phyloP scores from a whole-genome alignment of 2,113 vertebrate genomes.

The Pampusana beccarii region DNA sequence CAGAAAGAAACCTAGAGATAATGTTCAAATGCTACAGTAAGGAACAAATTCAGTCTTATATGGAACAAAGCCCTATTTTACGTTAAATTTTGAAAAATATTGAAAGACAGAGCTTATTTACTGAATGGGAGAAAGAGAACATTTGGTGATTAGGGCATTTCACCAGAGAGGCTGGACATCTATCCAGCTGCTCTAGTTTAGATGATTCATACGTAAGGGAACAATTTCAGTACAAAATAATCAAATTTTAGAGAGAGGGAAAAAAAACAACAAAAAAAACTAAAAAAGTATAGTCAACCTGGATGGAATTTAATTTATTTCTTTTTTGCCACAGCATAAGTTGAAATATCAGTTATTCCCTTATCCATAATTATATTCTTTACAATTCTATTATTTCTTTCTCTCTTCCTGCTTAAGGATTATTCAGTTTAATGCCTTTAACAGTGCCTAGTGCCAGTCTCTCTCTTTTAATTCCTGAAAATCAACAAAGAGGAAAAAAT shows the following conservation, averaged over 20 bases:
- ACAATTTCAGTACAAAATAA: neutral
- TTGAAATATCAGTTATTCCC: neutral
- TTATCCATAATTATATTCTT: neutral
- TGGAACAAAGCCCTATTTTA: neutral
- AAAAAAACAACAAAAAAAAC: neutral
- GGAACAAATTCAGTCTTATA: neutral
- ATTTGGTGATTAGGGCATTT: neutral
- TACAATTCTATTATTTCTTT: neutral
- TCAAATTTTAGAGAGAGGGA: neutral
- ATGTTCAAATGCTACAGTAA: neutral
- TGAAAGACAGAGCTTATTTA: constrained; percentile 6
- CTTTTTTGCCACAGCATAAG: neutral
- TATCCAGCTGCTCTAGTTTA: constrained; percentile 9
- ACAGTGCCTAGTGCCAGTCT: neutral
- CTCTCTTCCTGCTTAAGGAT: neutral
- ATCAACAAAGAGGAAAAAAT: neutral
- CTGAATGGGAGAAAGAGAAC: neutral
- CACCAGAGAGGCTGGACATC: neutral
- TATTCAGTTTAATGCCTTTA: neutral
- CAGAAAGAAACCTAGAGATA: neutral
- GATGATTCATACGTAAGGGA: neutral
- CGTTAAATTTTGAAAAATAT: neutral
- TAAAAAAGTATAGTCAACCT: neutral
- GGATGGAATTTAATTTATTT: neutral
- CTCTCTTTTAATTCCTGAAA: neutral